Percentiles rank a stretch among this genome's conserved stretches.
phyloP scores from a whole-genome alignment of 1,140 invertebrate species.

The Cotesia typhae region DNA sequence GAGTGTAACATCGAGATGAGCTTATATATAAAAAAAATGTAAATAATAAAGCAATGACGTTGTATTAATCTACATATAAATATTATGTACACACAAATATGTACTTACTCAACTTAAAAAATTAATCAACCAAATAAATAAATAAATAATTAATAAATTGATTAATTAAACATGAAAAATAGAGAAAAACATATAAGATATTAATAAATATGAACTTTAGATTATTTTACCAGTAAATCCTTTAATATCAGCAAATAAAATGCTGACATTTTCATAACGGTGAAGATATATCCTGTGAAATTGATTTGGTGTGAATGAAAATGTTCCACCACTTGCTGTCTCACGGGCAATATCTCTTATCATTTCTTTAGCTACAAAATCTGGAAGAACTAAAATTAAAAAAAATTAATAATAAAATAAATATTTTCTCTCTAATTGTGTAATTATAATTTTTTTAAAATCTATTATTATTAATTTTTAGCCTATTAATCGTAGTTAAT shows the following conservation, averaged over 20 bases:
- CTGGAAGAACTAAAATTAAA: conserved; percentile 82
- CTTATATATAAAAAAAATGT: too few relatives aligned
- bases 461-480: too few relatives aligned
- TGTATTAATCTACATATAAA: not conserved
- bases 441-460: too few relatives aligned
- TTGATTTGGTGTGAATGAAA: conserved; percentile 79
- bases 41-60: too few relatives aligned
- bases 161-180: not conserved
- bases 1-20: too few relatives aligned
- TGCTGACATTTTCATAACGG: conserved; percentile 95
- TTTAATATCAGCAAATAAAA: conserved; percentile 98
- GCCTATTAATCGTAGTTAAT: not conserved
- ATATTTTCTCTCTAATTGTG: too few relatives aligned
- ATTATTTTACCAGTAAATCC: conserved; percentile 85
- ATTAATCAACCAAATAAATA: conserved; percentile 3
- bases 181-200: not conserved
- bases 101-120: not conserved
- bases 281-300: conserved; percentile 99
- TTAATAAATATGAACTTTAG: conserved; percentile 10
- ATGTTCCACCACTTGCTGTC: conserved; percentile 74
- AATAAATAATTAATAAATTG: conserved; percentile 20
- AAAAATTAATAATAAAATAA: conserved; percentile 20
- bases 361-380: conserved; percentile 95
- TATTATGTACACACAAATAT: not conserved
- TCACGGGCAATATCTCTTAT: conserved; percentile 85